Evolutionary conservation across 2,888 invertebrate genomes (phyloP).

Genomic region (Synanthedon vespiformis): DNA sequence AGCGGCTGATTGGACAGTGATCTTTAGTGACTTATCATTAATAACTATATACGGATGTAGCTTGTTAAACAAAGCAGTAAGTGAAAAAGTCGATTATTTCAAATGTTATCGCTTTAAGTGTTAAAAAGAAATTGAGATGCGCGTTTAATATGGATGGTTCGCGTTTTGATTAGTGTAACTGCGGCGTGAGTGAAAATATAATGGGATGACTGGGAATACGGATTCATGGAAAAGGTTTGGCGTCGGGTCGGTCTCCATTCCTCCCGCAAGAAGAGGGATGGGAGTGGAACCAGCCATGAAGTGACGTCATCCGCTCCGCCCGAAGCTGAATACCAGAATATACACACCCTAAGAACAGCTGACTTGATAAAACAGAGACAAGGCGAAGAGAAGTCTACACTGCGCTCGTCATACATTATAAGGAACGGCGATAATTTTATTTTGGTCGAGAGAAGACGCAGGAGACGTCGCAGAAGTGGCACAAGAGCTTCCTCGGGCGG

Average conservation of each 20-base stretch:
- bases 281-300: slow-evolving; percentile 62
- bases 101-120: not conserved
- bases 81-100: no score
- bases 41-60: slow-evolving; percentile 14
- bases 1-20: slow-evolving; percentile 43
- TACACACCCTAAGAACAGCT: slow-evolving; percentile 63
- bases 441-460: slow-evolving; percentile 57
- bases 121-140: not conserved
- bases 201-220: slow-evolving; percentile 66
- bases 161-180: slow-evolving; percentile 1
- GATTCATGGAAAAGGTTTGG: slow-evolving; percentile 71
- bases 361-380: slow-evolving; percentile 63
- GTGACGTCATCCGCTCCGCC: slow-evolving; percentile 45
- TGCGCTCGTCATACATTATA: slow-evolving; percentile 63
- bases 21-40: slow-evolving; percentile 17
- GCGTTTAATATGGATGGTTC: slow-evolving; percentile 5
- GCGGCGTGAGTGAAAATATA: slow-evolving; percentile 24
- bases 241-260: slow-evolving; percentile 70
- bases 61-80: not conserved
- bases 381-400: slow-evolving; percentile 62
- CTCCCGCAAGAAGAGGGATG: slow-evolving; percentile 70
- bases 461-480: slow-evolving; percentile 57
- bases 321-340: slow-evolving; percentile 65
- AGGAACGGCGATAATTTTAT: slow-evolving; percentile 66
- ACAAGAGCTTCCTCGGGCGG: slow-evolving; percentile 59